Base-by-base conservation (phyloP, 2,888 invertebrate genomes). In the Tinea semifulvella region DNA sequence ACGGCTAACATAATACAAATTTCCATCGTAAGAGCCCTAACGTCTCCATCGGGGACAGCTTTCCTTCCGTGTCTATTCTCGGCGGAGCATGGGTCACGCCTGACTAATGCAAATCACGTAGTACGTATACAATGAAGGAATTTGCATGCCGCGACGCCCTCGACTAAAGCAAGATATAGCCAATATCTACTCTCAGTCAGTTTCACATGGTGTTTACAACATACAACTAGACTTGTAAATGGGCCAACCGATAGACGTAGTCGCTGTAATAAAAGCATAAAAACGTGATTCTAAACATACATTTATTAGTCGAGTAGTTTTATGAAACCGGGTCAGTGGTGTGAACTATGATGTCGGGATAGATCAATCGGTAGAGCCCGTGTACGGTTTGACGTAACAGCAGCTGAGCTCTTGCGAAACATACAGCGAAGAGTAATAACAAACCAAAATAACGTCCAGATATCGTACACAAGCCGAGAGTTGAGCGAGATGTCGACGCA, bases 61-160 rank as follows among this genome's bases (percentile, higher is more conserved):
- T 75, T 76, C 75, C 72, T 79, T 79, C 79, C 76, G 76, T 65
- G 67, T 76, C 68, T 76, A 76, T 77, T 77, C 68, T 70, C 56
- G 64, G 66, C 55, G 42, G 51, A 52, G 55, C 22, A 14, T 18
- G 49, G 53, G 60, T 58, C 63, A 66, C 67, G 63, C 61, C 60
- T 64, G 60, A 57, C 63, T 61, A 61, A 75, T 70, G 70, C 72
- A 67, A 68, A 70, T 68, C 66, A 68, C 66, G 65, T 68, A 61
- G 25, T 7, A 25, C 38, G 25, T 31, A 27, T 42, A 68, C 68
- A 69, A 68, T 60, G 56, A 64, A 55, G 55, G 64, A 58, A 75
- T 72, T 71, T 68, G 61, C 67, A 72, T 68, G 63, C 53, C 48
- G 54, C 53, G 55, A 50, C 55, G 59, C 55, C 55, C 53, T 52